phyloP scores from a whole-genome alignment of 2,113 vertebrate species.

The Tylochromis polylepis region DNA sequence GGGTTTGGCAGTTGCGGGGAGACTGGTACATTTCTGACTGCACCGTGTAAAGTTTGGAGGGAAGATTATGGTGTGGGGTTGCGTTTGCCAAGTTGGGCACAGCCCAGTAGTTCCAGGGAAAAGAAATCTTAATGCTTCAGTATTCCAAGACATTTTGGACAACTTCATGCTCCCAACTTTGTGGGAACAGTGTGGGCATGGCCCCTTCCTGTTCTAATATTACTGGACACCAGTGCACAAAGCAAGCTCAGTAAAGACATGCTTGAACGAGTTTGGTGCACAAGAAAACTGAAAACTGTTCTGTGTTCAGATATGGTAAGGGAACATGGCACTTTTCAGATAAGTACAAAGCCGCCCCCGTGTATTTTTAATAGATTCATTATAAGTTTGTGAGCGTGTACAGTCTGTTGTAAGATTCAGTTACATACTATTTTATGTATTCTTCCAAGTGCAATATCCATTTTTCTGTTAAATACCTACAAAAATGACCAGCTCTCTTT shows the following conservation, averaged over 20 bases:
- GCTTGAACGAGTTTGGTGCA: background rate
- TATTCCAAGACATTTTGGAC: background rate
- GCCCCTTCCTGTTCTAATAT: background rate
- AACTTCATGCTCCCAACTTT: background rate
- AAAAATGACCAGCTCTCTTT: background rate
- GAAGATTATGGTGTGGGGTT: background rate
- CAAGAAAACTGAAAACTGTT: background rate
- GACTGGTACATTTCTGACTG: background rate
- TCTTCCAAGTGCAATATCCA: background rate
- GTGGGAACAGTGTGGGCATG: background rate
- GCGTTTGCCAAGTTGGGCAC: background rate
- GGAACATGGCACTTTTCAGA: accelerated
- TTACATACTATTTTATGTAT: background rate
- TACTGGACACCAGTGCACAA: no score
- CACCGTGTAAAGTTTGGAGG: background rate
- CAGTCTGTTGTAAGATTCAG: background rate
- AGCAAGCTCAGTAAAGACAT: no score
- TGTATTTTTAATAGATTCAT: background rate
- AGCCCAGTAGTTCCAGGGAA: background rate
- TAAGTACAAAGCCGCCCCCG: background rate
- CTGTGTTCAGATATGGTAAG: accelerated
- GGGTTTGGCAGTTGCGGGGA: background rate
- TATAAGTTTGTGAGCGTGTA: background rate
- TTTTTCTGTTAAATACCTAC: background rate
- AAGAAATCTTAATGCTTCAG: background rate